Evolutionary conservation across 1,140 invertebrate species (phyloP), one percentile per base, ranked within the genome.

Genomic region (Ptiloglossa arizonensis): DNA sequence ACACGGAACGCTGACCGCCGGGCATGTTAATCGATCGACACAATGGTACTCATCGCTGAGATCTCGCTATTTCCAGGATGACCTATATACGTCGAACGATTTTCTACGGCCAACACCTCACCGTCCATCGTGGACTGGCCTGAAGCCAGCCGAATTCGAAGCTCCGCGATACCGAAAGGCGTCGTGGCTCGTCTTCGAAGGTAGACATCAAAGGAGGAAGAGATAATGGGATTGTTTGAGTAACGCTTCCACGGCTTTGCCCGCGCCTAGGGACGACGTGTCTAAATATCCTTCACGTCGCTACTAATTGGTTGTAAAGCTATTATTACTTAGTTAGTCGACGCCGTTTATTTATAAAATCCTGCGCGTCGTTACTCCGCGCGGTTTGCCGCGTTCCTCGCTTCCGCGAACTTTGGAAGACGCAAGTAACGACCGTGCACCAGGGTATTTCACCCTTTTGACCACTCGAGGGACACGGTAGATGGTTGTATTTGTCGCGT

Each of bases 1-100:
- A 52, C 44, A 67, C 41, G 41, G 27, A 17, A 44, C 52, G 22
- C 22, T 50, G 56, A 38, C 35, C 68, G 41, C 24, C 48, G n/a
- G 22, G 64, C 67, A 66, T 70, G 76, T 79, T 74, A 83, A 79
- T 83, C 81, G 76, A 19, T 9, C 50, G n/a, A 19, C 32, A 83
- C 80, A 79, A 83, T 86, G 73, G 70, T 75, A 27, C 62, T 78
- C 56, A 77, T 86, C 76, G 80, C 44, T 57, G 64, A 64, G 38
- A 72, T 82, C 63, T 74, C 70, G 85, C 70, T 79, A 86, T 86
- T 86, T 83, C 69, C 81, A 86, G 70, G 57, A 70, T 77, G 84
- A 87, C 85, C 85, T 71, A 83, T 71, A 87, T 86, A 54, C 62
- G 54, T 56, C 62, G 67, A 86, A 70, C 74, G 66, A 82, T 83